Evolutionary conservation across 2,113 vertebrate genomes (phyloP).

Genomic region (Cepphus grylle): DNA sequence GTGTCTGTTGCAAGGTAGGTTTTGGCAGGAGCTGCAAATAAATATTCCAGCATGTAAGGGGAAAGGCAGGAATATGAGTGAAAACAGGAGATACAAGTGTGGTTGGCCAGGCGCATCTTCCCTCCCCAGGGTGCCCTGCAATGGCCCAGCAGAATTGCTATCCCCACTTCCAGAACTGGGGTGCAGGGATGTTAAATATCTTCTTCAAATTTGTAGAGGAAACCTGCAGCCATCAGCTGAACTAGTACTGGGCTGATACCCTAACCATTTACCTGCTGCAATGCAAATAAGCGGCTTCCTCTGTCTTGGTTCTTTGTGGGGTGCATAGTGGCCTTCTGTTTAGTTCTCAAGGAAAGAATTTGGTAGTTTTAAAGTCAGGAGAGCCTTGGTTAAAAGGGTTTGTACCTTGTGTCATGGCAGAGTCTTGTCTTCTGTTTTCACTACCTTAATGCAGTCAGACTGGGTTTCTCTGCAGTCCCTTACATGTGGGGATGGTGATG

Average conservation of each 20-base stretch:
- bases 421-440: background rate
- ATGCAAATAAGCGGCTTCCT: background rate
- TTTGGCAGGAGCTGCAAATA: background rate
- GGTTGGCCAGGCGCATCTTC: background rate
- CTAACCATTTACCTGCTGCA: background rate
- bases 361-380: background rate
- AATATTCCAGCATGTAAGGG: background rate
- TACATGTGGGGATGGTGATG: background rate
- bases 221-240: background rate
- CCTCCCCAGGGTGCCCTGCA: background rate
- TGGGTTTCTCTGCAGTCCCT: background rate
- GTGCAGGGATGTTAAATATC: background rate
- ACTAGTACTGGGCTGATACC: background rate
- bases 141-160: background rate
- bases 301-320: background rate
- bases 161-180: background rate
- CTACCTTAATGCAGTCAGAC: background rate
- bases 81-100: background rate
- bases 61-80: background rate
- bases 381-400: background rate
- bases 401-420: background rate
- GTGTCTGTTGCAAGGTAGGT: conserved; percentile 96
- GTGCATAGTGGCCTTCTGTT: background rate
- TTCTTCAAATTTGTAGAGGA: background rate
- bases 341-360: background rate